phyloP scores from a whole-genome alignment of 2,797 vertebrate genomes.

The Adrianichthys oophorus region DNA sequence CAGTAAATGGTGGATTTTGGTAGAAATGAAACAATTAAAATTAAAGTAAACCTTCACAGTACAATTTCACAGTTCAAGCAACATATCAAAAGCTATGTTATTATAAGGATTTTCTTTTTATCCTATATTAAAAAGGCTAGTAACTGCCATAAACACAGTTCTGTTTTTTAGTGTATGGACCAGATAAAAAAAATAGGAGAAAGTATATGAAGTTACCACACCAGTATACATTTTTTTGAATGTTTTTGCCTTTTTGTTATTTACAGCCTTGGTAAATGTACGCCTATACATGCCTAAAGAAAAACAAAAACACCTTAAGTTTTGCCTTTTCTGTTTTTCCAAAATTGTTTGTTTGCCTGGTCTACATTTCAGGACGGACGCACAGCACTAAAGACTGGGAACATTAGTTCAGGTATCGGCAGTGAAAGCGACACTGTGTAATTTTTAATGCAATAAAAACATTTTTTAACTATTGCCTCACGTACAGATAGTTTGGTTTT shows the following conservation, averaged over 20 bases:
- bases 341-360: background rate
- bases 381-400: conserved; percentile 14
- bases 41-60: background rate
- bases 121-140: conserved; percentile 13
- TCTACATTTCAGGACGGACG: conserved; percentile 31
- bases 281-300: no score
- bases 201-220: conserved; percentile 4
- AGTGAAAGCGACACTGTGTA: conserved; percentile 30
- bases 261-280: background rate
- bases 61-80: no score
- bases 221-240: conserved; percentile 9
- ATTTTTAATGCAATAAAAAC: conserved; percentile 46
- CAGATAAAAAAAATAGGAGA: background rate
- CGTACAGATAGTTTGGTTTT: conserved; percentile 21
- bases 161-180: conserved; percentile 11
- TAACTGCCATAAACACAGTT: background rate
- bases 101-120: background rate
- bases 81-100: background rate
- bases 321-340: conserved; percentile 7
- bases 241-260: conserved; percentile 20
- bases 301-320: no score
- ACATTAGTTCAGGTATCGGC: conserved; percentile 41
- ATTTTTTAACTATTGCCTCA: conserved; percentile 18
- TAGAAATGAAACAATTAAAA: background rate
- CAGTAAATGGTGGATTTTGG: conserved; percentile 6